Evolutionary conservation across 2,113 vertebrate genomes (phyloP), one percentile per base, ranked within the genome.

Genomic region (Atherinomorus stipes): DNA sequence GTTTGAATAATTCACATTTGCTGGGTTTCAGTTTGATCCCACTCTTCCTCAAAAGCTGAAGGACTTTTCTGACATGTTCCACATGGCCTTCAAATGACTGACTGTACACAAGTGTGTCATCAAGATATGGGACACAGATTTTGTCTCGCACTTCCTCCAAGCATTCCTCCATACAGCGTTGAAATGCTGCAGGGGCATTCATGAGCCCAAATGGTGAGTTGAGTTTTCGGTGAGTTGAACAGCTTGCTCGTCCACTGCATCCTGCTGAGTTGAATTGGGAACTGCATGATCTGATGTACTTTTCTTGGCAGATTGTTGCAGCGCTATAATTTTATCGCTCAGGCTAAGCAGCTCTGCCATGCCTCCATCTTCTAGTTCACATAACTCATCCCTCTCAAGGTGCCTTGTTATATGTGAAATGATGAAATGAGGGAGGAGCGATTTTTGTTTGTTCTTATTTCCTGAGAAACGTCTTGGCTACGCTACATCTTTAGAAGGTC

Each of bases 141-240:
- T 42, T 16, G 13, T 60, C 58, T 9, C 37, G 4, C 4, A 42
- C 12, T 16, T 11, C 58, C 5, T 60, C 53, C 42, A 69, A 7
- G 18, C 53, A 56, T 4, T 47, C 65, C 9, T 81, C 69, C 63
- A 66, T 77, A 42, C 61, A 71, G 4, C 40, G 11, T 22, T 73
- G 74, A 7, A 74, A 74, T 16, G 81, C 65, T 15, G 54, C 53
- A 0, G 64, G 59, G 6, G 53, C 61, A 21, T 78, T 83, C 70
- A 78, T 70, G 0, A 70, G 37, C 0, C 59, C 54, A 15, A 78
- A 78, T 19, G 65, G 71, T 42, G 2, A 42, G 37, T 40, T 12
- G n/a, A n/a, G 11, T 15, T 42, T 40, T 40, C 37, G 3, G 37
- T 11, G 11, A 12, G 37, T 12, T 2, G 37, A 40, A 2, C 11